Conservation (phyloP, 2,113 vertebrate genomes). For the Notarius quadriscutis region DNA sequence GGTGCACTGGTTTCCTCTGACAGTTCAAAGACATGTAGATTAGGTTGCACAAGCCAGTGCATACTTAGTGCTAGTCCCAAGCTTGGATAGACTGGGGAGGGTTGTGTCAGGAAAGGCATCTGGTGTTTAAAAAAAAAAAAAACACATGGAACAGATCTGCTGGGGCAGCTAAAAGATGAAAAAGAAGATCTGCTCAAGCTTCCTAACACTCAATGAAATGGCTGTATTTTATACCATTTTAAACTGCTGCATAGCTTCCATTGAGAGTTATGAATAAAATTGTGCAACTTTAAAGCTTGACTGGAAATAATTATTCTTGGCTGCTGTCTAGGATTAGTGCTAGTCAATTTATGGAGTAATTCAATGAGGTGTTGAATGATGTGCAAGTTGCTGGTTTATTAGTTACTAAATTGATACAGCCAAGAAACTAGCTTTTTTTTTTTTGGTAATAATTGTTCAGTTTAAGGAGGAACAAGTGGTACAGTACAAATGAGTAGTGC, state of each 20-base stretch:
- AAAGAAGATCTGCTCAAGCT: not conserved
- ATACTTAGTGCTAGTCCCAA: too few species aligned
- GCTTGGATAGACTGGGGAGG: too few species aligned
- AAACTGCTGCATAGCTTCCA: not conserved
- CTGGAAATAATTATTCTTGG: conserved; percentile 24
- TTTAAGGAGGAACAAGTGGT: not conserved
- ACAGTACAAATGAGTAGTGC: not conserved
- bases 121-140: too few species aligned
- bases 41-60: too few species aligned
- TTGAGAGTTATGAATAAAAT: conserved; percentile 8
- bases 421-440: not conserved
- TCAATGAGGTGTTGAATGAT: conserved; percentile 19
- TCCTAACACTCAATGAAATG: not conserved
- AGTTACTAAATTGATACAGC: not conserved
- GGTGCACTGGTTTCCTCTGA: too few species aligned
- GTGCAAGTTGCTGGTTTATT: not conserved
- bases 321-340: conserved; percentile 24
- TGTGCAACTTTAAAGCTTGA: conserved; percentile 17
- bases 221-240: not conserved
- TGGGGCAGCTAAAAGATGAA: too few species aligned
- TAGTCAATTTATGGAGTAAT: conserved; percentile 18
- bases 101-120: too few species aligned
- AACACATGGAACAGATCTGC: too few species aligned
- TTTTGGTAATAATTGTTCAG: not conserved
- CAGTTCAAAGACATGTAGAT: too few species aligned